Evolutionary conservation across 2,113 vertebrate species (phyloP).

Genomic region (rabbit (Oryctolagus cuniculus)): DNA sequence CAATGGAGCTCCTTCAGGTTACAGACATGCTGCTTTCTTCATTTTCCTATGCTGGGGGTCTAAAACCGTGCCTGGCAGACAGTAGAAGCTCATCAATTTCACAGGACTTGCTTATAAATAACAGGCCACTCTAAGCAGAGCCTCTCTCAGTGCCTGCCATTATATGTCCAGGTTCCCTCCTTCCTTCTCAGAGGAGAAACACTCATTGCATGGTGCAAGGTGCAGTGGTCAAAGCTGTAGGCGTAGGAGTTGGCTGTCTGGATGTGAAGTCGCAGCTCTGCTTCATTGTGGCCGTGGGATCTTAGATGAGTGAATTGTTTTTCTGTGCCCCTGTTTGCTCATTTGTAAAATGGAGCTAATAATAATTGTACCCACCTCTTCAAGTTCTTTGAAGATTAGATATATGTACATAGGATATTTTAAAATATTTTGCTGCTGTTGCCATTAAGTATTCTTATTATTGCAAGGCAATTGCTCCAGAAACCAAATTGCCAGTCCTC

Average conservation of each 20-base stretch:
- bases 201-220: background rate
- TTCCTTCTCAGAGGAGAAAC: conserved; percentile 12
- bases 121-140: background rate
- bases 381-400: background rate
- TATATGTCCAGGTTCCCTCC: background rate
- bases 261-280: background rate
- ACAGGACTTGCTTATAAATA: background rate
- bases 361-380: background rate
- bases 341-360: conserved; percentile 17
- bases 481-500: conserved; percentile 52
- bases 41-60: background rate
- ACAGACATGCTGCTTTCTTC: background rate
- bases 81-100: background rate
- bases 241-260: background rate
- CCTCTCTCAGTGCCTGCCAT: background rate
- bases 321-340: conserved; percentile 27
- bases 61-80: background rate
- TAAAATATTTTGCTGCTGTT: conserved; percentile 10
- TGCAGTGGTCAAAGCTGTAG: background rate
- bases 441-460: background rate
- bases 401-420: background rate
- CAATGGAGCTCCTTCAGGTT: background rate
- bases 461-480: conserved; percentile 50
- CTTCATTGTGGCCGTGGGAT: conserved; percentile 38
- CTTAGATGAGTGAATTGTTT: background rate